A percentile compares a stretch with the other conserved stretches of the same genome.
Evolutionary conservation across 1,140 invertebrate species (phyloP).

Genomic region (Tetraneura akinire): DNA sequence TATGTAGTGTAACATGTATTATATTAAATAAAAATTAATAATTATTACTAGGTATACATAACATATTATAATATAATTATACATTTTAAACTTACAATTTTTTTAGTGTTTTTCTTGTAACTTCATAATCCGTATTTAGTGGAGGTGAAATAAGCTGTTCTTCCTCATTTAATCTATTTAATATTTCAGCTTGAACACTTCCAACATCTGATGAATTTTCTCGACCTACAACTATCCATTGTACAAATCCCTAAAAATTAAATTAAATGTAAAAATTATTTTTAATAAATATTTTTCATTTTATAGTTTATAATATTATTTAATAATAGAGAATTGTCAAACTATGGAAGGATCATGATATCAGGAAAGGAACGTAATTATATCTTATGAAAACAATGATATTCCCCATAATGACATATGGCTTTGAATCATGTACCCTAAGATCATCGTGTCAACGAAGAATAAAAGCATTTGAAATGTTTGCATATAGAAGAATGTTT

Average conservation of each 20-base stretch:
- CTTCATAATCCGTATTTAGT: slow-evolving; percentile 24
- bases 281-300: background rate
- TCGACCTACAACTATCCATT: slow-evolving; percentile 41
- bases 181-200: slow-evolving; percentile 36
- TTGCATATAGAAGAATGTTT: background rate
- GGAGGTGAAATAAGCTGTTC: slow-evolving; percentile 24
- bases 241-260: slow-evolving; percentile 20
- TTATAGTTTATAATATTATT: too few relatives aligned
- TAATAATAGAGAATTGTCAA: slow-evolving; percentile 1
- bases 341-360: background rate
- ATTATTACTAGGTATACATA: too few relatives aligned
- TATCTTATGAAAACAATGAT: slow-evolving; percentile 1
- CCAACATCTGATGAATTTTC: slow-evolving; percentile 28
- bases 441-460: background rate
- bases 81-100: background rate
- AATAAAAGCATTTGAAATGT: background rate
- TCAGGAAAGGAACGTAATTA: background rate
- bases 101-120: slow-evolving; percentile 5
- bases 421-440: background rate
- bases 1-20: too few relatives aligned
- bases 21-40: too few relatives aligned
- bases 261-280: background rate
- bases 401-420: background rate
- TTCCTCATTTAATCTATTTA: slow-evolving; percentile 38
- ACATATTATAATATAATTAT: too few relatives aligned